Percentiles rank a stretch among this genome's conserved stretches.
Conservation (phyloP, 2,888 invertebrate species). For the Cyclophora punctaria region DNA sequence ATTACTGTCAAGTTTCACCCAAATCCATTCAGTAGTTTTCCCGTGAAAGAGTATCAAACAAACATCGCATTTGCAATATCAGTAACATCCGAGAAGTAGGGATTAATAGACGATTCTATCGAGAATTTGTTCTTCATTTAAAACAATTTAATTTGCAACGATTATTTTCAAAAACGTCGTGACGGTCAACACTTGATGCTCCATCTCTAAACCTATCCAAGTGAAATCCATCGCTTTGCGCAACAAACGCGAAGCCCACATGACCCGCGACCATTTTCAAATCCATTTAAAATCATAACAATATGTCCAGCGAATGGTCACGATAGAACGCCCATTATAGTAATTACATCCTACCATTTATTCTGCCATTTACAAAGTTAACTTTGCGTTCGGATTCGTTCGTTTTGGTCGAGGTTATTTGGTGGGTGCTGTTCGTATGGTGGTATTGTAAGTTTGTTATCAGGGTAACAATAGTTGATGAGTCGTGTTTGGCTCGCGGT, state of each 20-base stretch:
- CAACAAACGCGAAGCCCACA: constrained; percentile 41
- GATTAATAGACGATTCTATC: too few relatives aligned
- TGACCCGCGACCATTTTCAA: constrained; percentile 64
- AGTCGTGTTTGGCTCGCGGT: constrained; percentile 68
- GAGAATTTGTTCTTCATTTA: too few relatives aligned
- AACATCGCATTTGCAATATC: too few relatives aligned
- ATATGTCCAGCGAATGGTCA: constrained; percentile 57
- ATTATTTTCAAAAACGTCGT: constrained; percentile 7
- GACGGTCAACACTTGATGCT: constrained; percentile 37
- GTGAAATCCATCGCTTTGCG: constrained; percentile 61
- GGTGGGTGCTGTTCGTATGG: constrained; percentile 21
- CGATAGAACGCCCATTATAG: constrained; percentile 59
- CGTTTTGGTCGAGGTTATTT: constrained; percentile 11
- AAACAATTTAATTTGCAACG: background rate
- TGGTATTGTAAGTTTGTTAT: constrained; percentile 33
- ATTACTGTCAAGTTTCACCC: too few relatives aligned
- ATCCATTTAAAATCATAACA: constrained; percentile 67
- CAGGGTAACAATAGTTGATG: constrained; percentile 59
- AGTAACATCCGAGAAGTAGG: too few relatives aligned
- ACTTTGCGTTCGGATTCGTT: constrained; percentile 20
- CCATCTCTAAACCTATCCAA: constrained; percentile 24
- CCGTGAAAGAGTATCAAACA: too few relatives aligned
- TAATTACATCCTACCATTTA: constrained; percentile 52
- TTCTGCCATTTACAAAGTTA: constrained; percentile 35
- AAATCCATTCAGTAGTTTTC: too few relatives aligned